Conservation (phyloP, 2,113 vertebrate genomes). For the Aythya baeri region DNA sequence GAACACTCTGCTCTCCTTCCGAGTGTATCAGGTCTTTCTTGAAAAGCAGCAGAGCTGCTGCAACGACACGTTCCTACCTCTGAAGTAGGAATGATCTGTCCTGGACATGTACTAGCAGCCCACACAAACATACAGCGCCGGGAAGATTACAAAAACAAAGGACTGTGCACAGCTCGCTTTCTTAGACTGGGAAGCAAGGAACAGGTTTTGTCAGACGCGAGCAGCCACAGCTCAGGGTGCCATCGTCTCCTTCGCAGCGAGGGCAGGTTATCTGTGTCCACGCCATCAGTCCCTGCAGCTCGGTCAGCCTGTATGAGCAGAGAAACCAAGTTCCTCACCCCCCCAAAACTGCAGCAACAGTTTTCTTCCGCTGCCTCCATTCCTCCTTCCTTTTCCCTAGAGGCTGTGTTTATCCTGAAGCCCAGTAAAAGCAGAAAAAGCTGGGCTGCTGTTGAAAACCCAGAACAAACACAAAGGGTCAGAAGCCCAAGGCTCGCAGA, state of each 20-base stretch:
- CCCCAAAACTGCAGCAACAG: neutral
- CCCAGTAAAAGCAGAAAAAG: neutral
- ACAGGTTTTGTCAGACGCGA: neutral
- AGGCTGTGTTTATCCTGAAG: conserved; percentile 12
- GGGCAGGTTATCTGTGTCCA: neutral
- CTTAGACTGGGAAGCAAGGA: neutral
- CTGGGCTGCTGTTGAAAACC: neutral
- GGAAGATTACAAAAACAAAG: neutral
- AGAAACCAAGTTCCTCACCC: neutral
- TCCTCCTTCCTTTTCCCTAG: neutral
- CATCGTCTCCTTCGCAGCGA: neutral
- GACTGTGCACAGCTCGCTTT: neutral
- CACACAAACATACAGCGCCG: neutral
- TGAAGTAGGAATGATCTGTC: neutral
- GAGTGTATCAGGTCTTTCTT: neutral
- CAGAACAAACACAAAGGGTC: neutral
- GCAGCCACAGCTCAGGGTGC: neutral
- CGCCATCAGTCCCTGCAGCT: neutral
- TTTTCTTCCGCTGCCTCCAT: neutral
- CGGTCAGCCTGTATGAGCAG: neutral
- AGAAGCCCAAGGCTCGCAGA: neutral
- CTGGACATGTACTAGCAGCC: neutral
- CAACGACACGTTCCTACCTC: neutral
- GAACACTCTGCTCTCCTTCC: neutral
- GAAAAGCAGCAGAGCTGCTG: neutral